Percentiles rank a stretch among this genome's conserved stretches.
phyloP scores from a whole-genome alignment of 2,113 vertebrate species.

The Cichladusa arquata region DNA sequence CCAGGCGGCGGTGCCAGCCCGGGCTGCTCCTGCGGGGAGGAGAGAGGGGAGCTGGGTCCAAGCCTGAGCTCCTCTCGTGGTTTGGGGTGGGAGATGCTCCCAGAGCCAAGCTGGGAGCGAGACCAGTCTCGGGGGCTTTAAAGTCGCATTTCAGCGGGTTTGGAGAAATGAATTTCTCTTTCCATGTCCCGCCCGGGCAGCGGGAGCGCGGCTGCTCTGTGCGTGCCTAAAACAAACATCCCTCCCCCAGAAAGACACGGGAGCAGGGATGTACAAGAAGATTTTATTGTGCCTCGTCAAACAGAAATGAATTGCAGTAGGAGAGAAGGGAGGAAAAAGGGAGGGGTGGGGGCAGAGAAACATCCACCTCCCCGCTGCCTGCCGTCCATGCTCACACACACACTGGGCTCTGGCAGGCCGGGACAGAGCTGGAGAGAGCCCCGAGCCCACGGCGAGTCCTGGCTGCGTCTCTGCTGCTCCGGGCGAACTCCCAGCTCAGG shows the following conservation, averaged over 20 bases:
- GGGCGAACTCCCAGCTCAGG: neutral
- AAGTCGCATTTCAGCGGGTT: neutral
- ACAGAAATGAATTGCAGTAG: neutral
- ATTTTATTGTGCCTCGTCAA: constrained; percentile 27
- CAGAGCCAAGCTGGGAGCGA: neutral
- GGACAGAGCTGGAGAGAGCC: neutral
- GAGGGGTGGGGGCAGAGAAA: neutral
- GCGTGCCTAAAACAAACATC: neutral
- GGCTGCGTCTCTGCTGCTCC: neutral
- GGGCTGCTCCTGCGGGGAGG: neutral
- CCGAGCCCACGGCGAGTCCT: neutral
- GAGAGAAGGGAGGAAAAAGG: neutral
- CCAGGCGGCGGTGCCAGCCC: neutral
- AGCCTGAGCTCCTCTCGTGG: neutral
- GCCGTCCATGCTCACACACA: neutral
- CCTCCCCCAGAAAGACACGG: neutral
- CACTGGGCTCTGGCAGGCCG: neutral
- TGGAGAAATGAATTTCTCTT: neutral
- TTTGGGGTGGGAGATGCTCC: neutral
- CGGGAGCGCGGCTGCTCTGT: neutral
- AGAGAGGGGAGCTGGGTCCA: neutral
- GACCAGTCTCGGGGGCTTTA: neutral
- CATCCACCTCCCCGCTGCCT: neutral
- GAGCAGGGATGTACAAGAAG: neutral
- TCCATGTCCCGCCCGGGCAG: neutral